These are phyloP conservation scores for Setophaga petechia DNA, from an alignment of 2,113 vertebrate genomes.

Conservation along the genomic window DNA sequence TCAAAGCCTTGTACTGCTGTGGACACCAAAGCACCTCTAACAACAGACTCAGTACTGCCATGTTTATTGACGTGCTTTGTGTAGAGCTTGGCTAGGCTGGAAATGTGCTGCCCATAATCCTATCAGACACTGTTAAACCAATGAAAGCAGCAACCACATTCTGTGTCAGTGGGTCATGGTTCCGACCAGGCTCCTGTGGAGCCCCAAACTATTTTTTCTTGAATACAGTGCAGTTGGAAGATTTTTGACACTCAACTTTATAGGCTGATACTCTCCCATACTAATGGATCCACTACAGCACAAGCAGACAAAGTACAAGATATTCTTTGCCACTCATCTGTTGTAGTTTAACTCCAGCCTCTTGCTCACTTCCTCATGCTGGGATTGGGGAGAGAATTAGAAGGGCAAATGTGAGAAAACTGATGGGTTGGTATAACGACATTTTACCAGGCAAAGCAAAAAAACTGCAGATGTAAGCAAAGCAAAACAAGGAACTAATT, in stretches of 20 bases:
- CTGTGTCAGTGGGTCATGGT: neutral
- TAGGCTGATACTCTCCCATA: neutral
- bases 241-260: neutral
- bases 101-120: neutral
- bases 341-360: neutral
- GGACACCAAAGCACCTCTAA: neutral
- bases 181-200: neutral
- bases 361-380: fast-evolving
- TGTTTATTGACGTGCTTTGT: neutral
- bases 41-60: neutral
- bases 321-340: neutral
- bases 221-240: neutral
- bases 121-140: neutral
- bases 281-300: neutral
- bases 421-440: neutral
- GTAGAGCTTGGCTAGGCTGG: neutral
- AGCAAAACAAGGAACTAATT: neutral
- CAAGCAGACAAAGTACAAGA: neutral
- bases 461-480: neutral
- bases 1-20: neutral
- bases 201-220: neutral
- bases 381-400: neutral
- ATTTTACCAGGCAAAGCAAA: neutral
- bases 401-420: neutral
- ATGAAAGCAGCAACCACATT: neutral